Evolutionary conservation across 2,888 invertebrate genomes (phyloP).

Genomic region (Liposcelis brunnea): DNA sequence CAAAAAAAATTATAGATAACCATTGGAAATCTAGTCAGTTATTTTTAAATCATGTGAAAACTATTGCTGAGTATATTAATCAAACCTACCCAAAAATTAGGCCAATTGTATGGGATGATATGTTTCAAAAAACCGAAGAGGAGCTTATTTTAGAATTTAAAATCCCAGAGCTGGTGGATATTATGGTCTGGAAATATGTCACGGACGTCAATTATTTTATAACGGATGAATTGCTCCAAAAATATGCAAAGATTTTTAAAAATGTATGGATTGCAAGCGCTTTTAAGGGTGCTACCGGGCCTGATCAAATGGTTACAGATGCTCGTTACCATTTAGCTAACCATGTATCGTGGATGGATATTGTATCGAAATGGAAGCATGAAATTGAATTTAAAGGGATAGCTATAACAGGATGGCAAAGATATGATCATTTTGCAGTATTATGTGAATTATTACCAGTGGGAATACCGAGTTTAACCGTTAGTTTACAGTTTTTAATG

Average conservation of each 20-base stretch:
- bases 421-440: constrained; percentile 47
- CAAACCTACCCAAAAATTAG: constrained; percentile 32
- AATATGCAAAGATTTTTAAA: constrained; percentile 40
- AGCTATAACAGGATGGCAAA: constrained; percentile 54
- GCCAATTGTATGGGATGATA: constrained; percentile 69
- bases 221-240: constrained; percentile 34
- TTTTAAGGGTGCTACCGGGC: constrained; percentile 40
- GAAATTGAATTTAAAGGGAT: constrained; percentile 40
- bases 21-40: constrained; percentile 35
- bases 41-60: constrained; percentile 43
- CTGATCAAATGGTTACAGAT: constrained; percentile 1
- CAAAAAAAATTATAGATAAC: constrained; percentile 16
- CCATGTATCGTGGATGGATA: constrained; percentile 50
- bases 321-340: constrained; percentile 44
- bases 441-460: constrained; percentile 45
- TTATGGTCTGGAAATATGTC: constrained; percentile 55
- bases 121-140: constrained; percentile 41
- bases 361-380: constrained; percentile 33
- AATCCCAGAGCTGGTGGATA: constrained; percentile 36
- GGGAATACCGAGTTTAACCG: constrained; percentile 41
- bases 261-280: constrained; percentile 68
- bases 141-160: constrained; percentile 29
- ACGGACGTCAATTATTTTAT: constrained; percentile 26
- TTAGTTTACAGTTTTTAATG: constrained; percentile 34
- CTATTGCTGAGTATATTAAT: constrained; percentile 32